Evolutionary conservation across 2,113 vertebrate species (phyloP), one percentile per base, ranked within the genome.

Genomic region (Crotalus helleri): DNA sequence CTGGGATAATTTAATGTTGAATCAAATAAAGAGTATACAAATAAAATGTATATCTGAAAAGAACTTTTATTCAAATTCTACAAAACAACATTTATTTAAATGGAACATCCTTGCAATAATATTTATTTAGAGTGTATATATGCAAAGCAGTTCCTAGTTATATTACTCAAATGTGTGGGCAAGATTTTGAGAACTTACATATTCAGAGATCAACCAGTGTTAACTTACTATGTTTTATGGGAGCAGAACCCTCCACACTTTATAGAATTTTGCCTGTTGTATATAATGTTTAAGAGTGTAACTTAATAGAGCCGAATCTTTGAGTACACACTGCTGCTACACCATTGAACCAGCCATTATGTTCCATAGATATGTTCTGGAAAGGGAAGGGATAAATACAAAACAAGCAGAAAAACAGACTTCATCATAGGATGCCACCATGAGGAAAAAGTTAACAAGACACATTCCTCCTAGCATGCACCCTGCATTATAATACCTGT

Each of bases 1-100:
- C 69, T 86, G 81, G 87, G 92, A 87, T 92, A 94, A 94, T 86
- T 87, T 93, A 64, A 90, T 88, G 53, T 91, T 94, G 90, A 94
- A 92, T 85, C 44, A 59, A 93, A 39, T 59, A 46, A 93, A 86
- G 46, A 53, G 85, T n/a, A 86, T 90, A 85, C 12, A 91, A 90
- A 61, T 13, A 88, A 17, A 90, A 88, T 69, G 1, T 81, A 19
- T 1, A 24, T 90, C 26, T 46, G 81, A 54, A 94, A 94, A 95
- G 81, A 44, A 11, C 26, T 21, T 53, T 54, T 57, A 24, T 90
- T 57, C 54, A 39, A 92, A 51, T 55, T 61, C 29, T 55, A 87
- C 53, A 88, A 29, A 26, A 5, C 7, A 89, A n/a, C 69, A 81
- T 58, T 92, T 85, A 58, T 33, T 89, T 92, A 92, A 92, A 89